Evolutionary conservation across 2,113 vertebrate genomes (phyloP).

Genomic region (Pterocles burchelli): DNA sequence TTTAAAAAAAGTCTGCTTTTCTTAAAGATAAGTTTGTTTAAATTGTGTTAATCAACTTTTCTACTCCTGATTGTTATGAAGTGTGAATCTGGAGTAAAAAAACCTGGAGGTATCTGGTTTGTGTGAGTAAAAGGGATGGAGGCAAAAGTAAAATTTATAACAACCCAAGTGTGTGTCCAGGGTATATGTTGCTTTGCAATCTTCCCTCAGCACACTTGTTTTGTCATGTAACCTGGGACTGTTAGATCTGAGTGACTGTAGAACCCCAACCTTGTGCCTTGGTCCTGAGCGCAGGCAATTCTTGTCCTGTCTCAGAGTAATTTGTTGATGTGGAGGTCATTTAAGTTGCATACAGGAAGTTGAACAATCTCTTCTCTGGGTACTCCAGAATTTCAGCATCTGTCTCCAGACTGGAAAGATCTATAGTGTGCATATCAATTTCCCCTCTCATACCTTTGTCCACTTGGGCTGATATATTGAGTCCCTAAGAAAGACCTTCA

Average conservation of each 20-base stretch:
- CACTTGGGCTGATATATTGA: neutral
- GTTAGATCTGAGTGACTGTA: neutral
- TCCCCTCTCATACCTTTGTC: neutral
- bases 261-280: neutral
- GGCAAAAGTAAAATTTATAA: neutral
- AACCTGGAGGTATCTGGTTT: neutral
- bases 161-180: neutral
- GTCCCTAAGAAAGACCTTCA: neutral
- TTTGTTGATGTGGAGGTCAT: neutral
- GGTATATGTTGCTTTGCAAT: neutral
- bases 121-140: neutral
- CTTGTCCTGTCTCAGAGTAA: neutral
- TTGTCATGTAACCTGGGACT: neutral
- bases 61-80: neutral
- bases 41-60: neutral
- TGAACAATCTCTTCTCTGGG: neutral
- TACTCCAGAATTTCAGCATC: neutral
- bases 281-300: neutral
- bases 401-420: neutral
- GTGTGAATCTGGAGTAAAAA: neutral
- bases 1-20: neutral
- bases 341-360: neutral
- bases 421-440: neutral
- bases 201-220: neutral
- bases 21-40: neutral